Evolutionary conservation across 2,797 vertebrate species (phyloP).

Genomic region (Syngnathus rostellatus): DNA sequence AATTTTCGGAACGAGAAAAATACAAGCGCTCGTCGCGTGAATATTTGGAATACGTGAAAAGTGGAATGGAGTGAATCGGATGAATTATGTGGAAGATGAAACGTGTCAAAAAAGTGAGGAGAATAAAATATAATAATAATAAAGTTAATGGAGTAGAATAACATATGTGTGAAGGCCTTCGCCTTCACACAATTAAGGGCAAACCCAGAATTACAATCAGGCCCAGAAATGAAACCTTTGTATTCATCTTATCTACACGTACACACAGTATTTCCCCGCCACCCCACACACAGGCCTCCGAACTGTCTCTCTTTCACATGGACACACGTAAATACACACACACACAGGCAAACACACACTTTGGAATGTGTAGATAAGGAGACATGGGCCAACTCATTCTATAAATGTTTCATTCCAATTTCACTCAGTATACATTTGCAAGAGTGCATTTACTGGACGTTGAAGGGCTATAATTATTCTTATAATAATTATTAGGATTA

Average conservation of each 20-base stretch:
- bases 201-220: slow-evolving; percentile 51
- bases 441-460: no score
- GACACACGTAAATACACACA: slow-evolving; percentile 11
- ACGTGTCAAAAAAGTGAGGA: no score
- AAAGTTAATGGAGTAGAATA: no score
- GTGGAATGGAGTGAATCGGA: no score
- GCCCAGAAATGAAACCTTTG: slow-evolving; percentile 39
- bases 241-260: slow-evolving; percentile 55
- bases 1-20: no score
- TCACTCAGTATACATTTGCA: no score
- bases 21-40: no score
- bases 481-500: neutral
- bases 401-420: neutral
- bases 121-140: no score
- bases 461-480: neutral
- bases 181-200: slow-evolving; percentile 28
- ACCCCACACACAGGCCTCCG: slow-evolving; percentile 28
- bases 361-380: slow-evolving; percentile 74
- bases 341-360: slow-evolving; percentile 11
- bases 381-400: slow-evolving; percentile 29
- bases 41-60: no score
- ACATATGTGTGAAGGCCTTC: no score
- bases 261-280: slow-evolving; percentile 35
- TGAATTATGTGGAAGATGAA: no score
- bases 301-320: neutral